Evolutionary conservation across 2,888 invertebrate genomes (phyloP), one percentile per base, ranked within the genome.

Genomic region (Xylota segnis): DNA sequence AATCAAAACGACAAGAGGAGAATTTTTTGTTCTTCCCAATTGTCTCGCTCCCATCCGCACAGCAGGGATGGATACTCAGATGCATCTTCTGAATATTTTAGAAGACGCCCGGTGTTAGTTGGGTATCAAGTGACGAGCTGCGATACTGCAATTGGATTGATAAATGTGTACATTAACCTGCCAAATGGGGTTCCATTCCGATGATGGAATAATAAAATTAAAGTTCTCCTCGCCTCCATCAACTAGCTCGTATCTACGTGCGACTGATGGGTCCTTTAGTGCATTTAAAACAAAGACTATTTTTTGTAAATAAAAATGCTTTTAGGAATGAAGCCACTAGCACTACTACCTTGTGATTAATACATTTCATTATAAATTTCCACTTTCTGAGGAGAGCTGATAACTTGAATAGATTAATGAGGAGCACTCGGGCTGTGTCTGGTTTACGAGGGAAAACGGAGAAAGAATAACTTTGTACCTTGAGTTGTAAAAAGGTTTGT

Each of bases 351-450:
- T 68, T 68, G 40, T 77, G 86, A 86, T 86, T 82, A 86, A 86
- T 77, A 77, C 86, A 86, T 72, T 82, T 86, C 82, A 77, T 82
- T 82, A 72, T 61, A 68, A 72, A 77, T 86, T 77, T 86, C 82
- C 86, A 82, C 72, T 86, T 76, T 82, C 68, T 34, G 72, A 59
- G 40, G 40, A 81, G 43, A 81, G 43, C 82, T 86, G 84, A 86
- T 86, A 81, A 81, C 59, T 66, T 66, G 59, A 66, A 75, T 71
- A 81, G 84, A 86, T 86, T 76, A 82, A 86, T 86, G 84, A 71
- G 54, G 32, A 65, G 14, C 43, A 50, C 61, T 75, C 14, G 70
- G 32, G 52, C 3, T 23, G 65, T 59, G 65, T 59, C 52, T 58
- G 16, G 16, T 75, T 68, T 56, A 76, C 65, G 56, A 66, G 65